phyloP scores from a whole-genome alignment of 2,888 invertebrate genomes.

The Xestia xanthographa region DNA sequence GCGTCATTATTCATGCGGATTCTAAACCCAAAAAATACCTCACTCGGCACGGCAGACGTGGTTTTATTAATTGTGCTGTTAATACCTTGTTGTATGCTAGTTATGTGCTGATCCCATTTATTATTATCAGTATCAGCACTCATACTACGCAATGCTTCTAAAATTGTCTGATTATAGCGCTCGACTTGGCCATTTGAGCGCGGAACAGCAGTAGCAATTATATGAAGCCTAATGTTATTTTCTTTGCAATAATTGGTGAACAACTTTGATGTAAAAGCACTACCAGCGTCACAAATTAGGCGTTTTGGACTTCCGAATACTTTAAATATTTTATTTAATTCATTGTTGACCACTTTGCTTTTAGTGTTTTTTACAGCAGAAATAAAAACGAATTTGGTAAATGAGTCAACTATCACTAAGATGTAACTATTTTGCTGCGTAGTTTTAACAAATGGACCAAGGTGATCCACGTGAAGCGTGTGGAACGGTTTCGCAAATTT shows the following conservation, averaged over 20 bases:
- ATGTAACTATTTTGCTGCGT: constrained; percentile 51
- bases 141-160: background rate
- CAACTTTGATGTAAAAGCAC: constrained; percentile 14
- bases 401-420: constrained; percentile 15
- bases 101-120: background rate
- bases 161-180: background rate
- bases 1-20: background rate
- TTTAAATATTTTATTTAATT: constrained; percentile 61
- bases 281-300: constrained; percentile 63
- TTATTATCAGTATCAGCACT: background rate
- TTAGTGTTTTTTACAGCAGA: constrained; percentile 2
- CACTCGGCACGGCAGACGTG: constrained; percentile 1
- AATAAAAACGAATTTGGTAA: constrained; percentile 18
- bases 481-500: background rate
- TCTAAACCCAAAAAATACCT: no score
- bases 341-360: constrained; percentile 31
- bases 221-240: background rate
- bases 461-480: background rate
- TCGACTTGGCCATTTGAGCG: background rate
- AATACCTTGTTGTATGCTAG: constrained; percentile 60
- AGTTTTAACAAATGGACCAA: constrained; percentile 52
- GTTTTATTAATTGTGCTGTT: constrained; percentile 44
- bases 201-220: background rate
- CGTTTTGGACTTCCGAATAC: constrained; percentile 62
- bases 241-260: constrained; percentile 1